phyloP scores from a whole-genome alignment of 2,888 invertebrate species.

The Alentia gelatinosa region DNA sequence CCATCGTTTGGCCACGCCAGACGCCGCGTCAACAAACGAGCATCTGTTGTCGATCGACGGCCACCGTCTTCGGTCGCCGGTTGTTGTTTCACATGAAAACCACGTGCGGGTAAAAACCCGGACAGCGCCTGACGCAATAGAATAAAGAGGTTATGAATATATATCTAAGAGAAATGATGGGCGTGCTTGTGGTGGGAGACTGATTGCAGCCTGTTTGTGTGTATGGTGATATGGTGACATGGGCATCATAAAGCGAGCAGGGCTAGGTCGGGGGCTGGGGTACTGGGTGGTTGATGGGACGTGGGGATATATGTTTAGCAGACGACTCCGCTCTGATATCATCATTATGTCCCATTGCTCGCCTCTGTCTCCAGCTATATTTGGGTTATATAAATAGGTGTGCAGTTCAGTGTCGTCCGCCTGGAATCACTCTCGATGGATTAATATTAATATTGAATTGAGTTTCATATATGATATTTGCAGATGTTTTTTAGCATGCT shows the following conservation, averaged over 20 bases:
- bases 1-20: background rate
- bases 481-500: too few species aligned
- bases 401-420: too few species aligned
- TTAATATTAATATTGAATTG: too few species aligned
- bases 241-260: too few species aligned
- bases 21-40: background rate
- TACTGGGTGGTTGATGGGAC: too few species aligned
- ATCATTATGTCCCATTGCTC: too few species aligned
- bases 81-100: constrained; percentile 15
- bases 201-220: background rate
- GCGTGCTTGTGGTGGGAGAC: background rate
- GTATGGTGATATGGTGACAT: background rate
- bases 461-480: too few species aligned
- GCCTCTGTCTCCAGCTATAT: too few species aligned
- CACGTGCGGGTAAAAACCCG: background rate
- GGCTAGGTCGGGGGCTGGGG: too few species aligned
- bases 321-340: background rate
- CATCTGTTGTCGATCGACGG: background rate
- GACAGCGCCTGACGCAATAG: background rate
- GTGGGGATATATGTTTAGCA: background rate
- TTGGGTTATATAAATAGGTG: too few species aligned
- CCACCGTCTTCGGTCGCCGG: background rate
- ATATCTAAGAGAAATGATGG: background rate
- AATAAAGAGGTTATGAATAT: constrained; percentile 26
- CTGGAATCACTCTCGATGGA: too few species aligned